Evolutionary conservation across 2,888 invertebrate species (phyloP), one percentile per base, ranked within the genome.

Genomic region (Baccha elongata): DNA sequence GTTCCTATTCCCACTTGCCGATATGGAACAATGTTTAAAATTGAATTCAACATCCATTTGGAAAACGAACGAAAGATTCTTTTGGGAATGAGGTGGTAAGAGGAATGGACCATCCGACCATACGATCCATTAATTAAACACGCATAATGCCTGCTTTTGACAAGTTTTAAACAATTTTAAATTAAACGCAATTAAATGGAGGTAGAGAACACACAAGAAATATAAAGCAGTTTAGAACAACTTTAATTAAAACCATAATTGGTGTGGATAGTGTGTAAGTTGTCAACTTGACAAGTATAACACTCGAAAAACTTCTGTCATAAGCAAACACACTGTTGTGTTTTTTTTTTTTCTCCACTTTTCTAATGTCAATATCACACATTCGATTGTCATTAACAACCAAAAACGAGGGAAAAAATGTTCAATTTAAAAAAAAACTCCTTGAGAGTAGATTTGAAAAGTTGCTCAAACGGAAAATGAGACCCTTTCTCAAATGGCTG

Each of bases 51-150:
- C 32, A 69, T 58, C 52, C 64, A 71, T 71, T 75, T 50, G 42
- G 44, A 29, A 40, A 79, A 50, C 17, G 44, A 40, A 19, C 21
- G 15, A 42, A 13, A 8, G 23, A 46, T 67, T 71, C 26, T 64
- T 58, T 52, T 37, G 13, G 44, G 32, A 42, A 60, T 11, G 29
- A 35, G 23, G 8, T 10, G 13, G 13, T 15, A 13, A 10, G 23
- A 21, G 10, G 7, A 21, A 44, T 37, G n/a, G 52, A 21, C 65
- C 69, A 64, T 75, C 3, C 29, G 8, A 32, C 29, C 29, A 32
- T 32, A n/a, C 69, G 52, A 50, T 75, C 46, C 75, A 69, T 75
- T 80, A 80, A 80, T 80, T 65, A 58, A 69, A 69, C 58, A 64
- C 62, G 64, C 58, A 80, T 58, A 64, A 29, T 65, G 46, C 21